Evolutionary conservation across 64 coral and sea anemone species (phyloP).

Genomic region (Pocillopora damicornis): DNA sequence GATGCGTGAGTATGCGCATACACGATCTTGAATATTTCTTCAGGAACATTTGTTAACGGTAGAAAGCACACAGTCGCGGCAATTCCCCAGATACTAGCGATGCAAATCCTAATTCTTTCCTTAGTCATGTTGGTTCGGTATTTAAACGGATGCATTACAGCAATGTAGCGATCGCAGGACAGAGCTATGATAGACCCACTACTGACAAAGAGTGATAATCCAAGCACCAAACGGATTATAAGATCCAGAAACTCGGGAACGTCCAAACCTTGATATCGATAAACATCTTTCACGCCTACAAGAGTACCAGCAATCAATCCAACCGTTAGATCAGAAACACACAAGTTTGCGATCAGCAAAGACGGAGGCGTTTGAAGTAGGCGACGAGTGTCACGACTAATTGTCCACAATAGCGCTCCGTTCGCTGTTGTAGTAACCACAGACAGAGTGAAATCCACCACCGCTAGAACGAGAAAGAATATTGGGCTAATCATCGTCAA

Average conservation of each 20-base stretch:
- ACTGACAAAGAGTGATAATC: constrained; percentile 19
- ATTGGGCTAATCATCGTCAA: not conserved
- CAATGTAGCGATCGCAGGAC: constrained; percentile 30
- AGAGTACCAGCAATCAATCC: constrained; percentile 4
- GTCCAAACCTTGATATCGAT: not conserved
- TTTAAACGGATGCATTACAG: constrained; percentile 15
- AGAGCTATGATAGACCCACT: constrained; percentile 26
- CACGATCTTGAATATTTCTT: constrained; percentile 1
- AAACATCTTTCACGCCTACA: constrained; percentile 24
- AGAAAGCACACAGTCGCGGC: not conserved
- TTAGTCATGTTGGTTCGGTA: constrained; percentile 10
- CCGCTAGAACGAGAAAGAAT: constrained; percentile 1
- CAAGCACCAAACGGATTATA: constrained; percentile 11
- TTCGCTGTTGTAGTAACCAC: not conserved
- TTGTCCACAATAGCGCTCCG: constrained; percentile 11
- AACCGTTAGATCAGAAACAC: constrained; percentile 16
- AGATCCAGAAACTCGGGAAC: not conserved
- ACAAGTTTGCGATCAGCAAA: constrained; percentile 13
- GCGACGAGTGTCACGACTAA: constrained; percentile 18
- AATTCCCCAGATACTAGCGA: not conserved
- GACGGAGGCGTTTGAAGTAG: constrained; percentile 25
- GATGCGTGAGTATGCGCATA: constrained; percentile 2
- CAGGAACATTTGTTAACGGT: not conserved
- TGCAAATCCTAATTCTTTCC: constrained; percentile 5
- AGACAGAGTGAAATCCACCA: not conserved